phyloP scores from a whole-genome alignment of 2,113 vertebrate species.

The Arvicanthis niloticus region DNA sequence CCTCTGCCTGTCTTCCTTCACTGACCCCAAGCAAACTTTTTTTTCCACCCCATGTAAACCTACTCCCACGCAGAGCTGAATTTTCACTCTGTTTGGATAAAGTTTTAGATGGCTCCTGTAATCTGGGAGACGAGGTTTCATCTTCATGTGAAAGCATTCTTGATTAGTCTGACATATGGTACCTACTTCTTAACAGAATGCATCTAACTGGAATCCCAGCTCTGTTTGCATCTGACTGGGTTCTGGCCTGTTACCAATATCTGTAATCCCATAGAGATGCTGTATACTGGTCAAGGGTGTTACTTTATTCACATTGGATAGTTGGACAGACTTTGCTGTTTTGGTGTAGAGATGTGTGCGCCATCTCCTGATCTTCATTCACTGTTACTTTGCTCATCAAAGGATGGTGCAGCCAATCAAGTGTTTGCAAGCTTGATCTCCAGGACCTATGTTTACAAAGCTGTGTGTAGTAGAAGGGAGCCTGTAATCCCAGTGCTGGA shows the following conservation, averaged over 20 bases:
- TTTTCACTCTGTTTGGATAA: too few species aligned
- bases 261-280: background rate
- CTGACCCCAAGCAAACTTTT: too few species aligned
- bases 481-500: background rate
- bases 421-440: background rate
- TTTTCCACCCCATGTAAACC: too few species aligned
- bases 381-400: background rate
- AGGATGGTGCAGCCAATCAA: background rate
- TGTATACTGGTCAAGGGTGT: background rate
- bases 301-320: background rate
- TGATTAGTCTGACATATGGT: background rate
- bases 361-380: background rate
- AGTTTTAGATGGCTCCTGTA: too few species aligned
- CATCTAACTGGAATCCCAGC: background rate
- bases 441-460: background rate
- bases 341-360: background rate
- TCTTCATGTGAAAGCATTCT: background rate
- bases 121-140: too few species aligned
- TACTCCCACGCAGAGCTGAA: too few species aligned
- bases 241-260: background rate
- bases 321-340: background rate
- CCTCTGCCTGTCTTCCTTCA: too few species aligned
- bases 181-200: background rate
- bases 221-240: background rate
- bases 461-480: background rate